Evolutionary conservation across 2,797 vertebrate species (phyloP).

Genomic region (Chaetophractus vellerosus): DNA sequence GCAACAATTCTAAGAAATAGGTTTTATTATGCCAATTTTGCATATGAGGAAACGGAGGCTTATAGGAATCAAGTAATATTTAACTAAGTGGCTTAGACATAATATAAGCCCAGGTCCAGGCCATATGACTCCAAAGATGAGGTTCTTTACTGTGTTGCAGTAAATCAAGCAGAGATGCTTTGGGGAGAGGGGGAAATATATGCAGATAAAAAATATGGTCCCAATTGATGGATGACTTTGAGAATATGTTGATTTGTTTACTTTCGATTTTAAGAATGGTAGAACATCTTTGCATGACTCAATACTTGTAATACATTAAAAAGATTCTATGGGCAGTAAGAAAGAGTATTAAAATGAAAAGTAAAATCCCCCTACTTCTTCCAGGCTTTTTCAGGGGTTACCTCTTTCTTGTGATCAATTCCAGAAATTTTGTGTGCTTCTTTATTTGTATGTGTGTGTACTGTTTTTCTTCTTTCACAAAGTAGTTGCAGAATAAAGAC

Average conservation of each 20-base stretch:
- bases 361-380: constrained; percentile 12
- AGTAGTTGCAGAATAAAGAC: constrained; percentile 20
- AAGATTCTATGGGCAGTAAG: constrained; percentile 21
- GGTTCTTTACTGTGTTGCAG: background rate
- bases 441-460: background rate
- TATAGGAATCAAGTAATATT: background rate
- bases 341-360: constrained; percentile 45
- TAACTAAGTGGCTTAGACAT: background rate
- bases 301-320: background rate
- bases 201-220: background rate
- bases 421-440: background rate
- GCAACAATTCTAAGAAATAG: background rate
- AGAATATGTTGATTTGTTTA: constrained; percentile 44
- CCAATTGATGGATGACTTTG: constrained; percentile 11
- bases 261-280: constrained; percentile 38
- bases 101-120: constrained; percentile 35
- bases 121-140: background rate
- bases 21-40: constrained; percentile 1
- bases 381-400: background rate
- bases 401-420: background rate
- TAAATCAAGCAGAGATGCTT: constrained; percentile 7
- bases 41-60: constrained; percentile 6
- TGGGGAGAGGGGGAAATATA: background rate
- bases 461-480: constrained; percentile 10
- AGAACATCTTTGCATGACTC: constrained; percentile 12